Percentiles rank a stretch among this genome's conserved stretches.
Conservation (phyloP, 1,140 invertebrate species). For the Aphis craccivora region DNA sequence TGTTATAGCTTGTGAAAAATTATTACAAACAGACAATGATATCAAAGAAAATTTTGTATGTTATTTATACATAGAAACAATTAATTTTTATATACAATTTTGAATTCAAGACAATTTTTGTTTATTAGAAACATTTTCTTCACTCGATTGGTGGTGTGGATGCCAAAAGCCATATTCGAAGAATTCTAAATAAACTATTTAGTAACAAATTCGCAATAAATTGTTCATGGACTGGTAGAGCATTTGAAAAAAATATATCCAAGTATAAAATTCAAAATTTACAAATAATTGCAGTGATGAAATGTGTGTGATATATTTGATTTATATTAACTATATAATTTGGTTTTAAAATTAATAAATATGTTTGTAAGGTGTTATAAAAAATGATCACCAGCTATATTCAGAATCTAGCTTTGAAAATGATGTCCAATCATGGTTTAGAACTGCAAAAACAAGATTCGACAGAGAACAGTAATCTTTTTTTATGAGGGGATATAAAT, state of each 20-base stretch:
- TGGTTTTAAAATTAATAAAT: background rate
- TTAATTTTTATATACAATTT: background rate
- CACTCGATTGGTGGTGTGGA: background rate
- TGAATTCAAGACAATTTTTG: background rate
- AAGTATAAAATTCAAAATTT: no score
- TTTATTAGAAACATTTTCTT: no score
- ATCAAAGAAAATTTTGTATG: background rate
- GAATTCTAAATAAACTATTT: no score
- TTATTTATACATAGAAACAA: background rate
- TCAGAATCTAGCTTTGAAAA: background rate
- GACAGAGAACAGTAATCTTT: background rate
- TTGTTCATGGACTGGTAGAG: no score
- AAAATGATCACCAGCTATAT: background rate
- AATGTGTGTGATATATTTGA: no score
- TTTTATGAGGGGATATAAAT: no score
- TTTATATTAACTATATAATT: background rate
- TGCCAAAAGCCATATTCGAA: background rate
- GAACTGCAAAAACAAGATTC: background rate
- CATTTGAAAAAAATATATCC: no score
- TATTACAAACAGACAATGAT: background rate
- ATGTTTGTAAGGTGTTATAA: background rate
- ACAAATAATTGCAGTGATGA: no score
- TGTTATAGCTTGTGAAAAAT: background rate
- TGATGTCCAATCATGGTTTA: background rate
- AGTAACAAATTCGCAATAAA: no score